Conservation (phyloP, 2,888 invertebrate species). For the Cryptus viduatorius region DNA sequence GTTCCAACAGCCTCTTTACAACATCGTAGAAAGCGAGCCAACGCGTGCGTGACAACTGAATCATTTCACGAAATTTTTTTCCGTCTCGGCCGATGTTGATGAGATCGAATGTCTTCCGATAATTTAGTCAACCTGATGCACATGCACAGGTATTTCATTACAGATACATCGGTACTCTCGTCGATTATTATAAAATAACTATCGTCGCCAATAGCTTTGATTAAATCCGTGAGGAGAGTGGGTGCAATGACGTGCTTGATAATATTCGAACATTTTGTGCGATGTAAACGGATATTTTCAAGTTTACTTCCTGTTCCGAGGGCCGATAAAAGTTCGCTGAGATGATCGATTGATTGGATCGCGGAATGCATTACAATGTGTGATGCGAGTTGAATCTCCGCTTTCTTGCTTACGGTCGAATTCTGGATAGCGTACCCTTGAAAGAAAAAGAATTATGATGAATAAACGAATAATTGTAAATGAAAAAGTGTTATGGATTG, state of each 20-base stretch:
- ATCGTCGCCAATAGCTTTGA: constrained; percentile 63
- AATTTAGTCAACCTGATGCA: no score
- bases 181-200: constrained; percentile 68
- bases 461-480: no score
- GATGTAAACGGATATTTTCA: constrained; percentile 60
- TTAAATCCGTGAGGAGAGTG: constrained; percentile 58
- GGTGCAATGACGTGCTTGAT: constrained; percentile 68
- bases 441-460: no score
- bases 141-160: constrained; percentile 65
- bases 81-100: constrained; percentile 44
- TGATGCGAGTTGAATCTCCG: constrained; percentile 65
- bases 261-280: constrained; percentile 70
- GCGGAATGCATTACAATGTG: constrained; percentile 65
- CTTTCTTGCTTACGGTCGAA: constrained; percentile 41
- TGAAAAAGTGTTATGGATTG: no score
- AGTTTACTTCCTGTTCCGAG: constrained; percentile 55
- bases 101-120: constrained; percentile 53
- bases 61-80: constrained; percentile 50
- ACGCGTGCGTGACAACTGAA: constrained; percentile 61
- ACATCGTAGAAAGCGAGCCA: constrained; percentile 72
- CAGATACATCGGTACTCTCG: constrained; percentile 70
- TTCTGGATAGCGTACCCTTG: no score
- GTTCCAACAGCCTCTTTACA: constrained; percentile 50
- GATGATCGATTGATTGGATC: constrained; percentile 68
- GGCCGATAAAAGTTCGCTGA: constrained; percentile 60